Evolutionary conservation across 2,888 invertebrate species (phyloP).

Genomic region (Argyresthia albistria): DNA sequence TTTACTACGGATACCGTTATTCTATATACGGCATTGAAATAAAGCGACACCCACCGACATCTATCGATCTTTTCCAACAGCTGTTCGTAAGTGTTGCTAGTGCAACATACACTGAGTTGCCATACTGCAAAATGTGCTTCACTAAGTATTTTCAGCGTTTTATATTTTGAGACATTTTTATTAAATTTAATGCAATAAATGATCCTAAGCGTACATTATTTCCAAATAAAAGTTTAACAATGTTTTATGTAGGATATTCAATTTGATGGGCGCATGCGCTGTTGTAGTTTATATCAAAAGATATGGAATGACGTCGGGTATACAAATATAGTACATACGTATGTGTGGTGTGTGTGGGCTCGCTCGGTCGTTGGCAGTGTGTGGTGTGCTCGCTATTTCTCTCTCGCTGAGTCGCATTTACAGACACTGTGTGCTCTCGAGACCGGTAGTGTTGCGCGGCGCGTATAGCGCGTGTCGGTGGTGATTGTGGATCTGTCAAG

Average conservation of each 20-base stretch:
- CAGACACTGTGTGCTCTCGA: conserved; percentile 48
- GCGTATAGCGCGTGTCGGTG: conserved; percentile 47
- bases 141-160: neutral
- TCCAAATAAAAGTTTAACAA: neutral
- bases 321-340: conserved; percentile 4
- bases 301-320: neutral
- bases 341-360: conserved; percentile 25
- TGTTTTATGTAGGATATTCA: neutral
- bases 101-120: neutral
- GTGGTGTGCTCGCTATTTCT: conserved; percentile 18
- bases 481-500: conserved; percentile 59
- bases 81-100: conserved; percentile 51
- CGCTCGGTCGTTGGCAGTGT: conserved; percentile 26
- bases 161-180: neutral
- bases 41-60: conserved; percentile 68
- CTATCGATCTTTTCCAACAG: conserved; percentile 64
- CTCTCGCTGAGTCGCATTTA: conserved; percentile 13
- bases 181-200: neutral
- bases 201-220: too few species aligned
- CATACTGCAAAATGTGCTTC: neutral
- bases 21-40: conserved; percentile 47
- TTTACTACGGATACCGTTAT: conserved; percentile 63
- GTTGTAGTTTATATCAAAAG: neutral
- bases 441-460: conserved; percentile 33
- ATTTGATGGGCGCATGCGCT: neutral